Base-by-base conservation (phyloP, 2,888 invertebrate species). In the Dicyrtoma fusca region DNA sequence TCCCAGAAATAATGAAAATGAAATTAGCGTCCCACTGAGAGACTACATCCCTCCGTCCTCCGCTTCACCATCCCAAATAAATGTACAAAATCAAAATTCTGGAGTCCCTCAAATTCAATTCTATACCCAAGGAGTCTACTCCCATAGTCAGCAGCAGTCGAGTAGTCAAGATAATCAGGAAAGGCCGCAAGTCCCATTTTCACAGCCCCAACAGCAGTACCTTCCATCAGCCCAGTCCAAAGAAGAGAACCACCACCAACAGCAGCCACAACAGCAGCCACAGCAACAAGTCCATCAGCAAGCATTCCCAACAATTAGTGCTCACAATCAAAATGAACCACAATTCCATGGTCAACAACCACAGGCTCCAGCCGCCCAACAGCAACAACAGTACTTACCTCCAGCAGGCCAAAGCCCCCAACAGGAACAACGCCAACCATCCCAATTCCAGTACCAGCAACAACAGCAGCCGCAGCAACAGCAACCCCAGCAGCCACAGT, bases 221-320 rank as follows among this genome's bases (percentile, higher is more conserved):
- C 42, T 17, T 44, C 34, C 34, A 8, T 34, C 34, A 34, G 34
- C 34, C 51, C 51, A 2, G 57, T 4, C 57, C 34, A 34, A 34
- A 34, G 34, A 34, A 23, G 19, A 21, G 21, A 1, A 19, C 23
- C 47, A 45, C 42, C 44, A 25, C 17, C 61, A 59, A 19, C 42
- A 68, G 8, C 68, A n/a, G 23, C 55, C 55, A 34, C 26, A 25
- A 26, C 57, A 69, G 21, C 23, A 21, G 5, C 25, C 19, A 11
- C 66, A 65, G 34, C 66, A 71, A 59, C 51, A 49, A 21, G 63
- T 34, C 21, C 62, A 69, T n/a, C 64, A 68, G n/a, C 45, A 64
- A 53, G 6, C 25, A 3, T 3, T 19, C n/a, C n/a, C 14, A 53
- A 10, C 25, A n/a, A 34, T 34, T 34, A 34, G 8, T 8, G 8